phyloP scores from a whole-genome alignment of 1,140 invertebrate genomes.

The Panagrolaimus sp. region DNA sequence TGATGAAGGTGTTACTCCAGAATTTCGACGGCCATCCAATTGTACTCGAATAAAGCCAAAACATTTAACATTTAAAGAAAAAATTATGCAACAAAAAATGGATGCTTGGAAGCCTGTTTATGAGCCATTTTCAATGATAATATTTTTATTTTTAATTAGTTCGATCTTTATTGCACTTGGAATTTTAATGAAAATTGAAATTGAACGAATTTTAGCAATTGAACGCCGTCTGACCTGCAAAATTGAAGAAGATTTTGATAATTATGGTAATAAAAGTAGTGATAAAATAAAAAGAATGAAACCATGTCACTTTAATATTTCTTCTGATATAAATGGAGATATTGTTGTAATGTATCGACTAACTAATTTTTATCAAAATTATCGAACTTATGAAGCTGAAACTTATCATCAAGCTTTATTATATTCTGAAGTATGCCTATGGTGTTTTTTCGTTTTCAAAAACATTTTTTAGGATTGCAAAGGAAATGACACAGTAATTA shows the following conservation, averaged over 20 bases:
- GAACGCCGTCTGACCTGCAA: not conserved
- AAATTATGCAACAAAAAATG: not conserved
- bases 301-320: not conserved
- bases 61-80: conserved; percentile 8
- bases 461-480: too few relatives aligned
- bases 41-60: not conserved
- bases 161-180: conserved; percentile 10
- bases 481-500: too few relatives aligned
- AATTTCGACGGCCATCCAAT: too few relatives aligned
- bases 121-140: not conserved
- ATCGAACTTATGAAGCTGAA: not conserved
- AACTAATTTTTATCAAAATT: conserved; percentile 9
- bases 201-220: conserved; percentile 2
- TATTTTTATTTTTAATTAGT: conserved; percentile 3
- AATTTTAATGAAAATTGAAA: not conserved
- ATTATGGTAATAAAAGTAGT: not conserved
- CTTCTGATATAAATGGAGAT: not conserved
- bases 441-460: too few relatives aligned
- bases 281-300: too few relatives aligned
- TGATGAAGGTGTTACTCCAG: too few relatives aligned
- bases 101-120: not conserved
- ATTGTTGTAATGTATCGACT: conserved; percentile 5
- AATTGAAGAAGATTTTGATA: not conserved
- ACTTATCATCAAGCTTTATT: too few relatives aligned
- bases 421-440: too few relatives aligned